Evolutionary conservation across 30 jellyfish, hydroid and myxozoan genomes (phyloP).

Genomic region (Hydractinia echinata): DNA sequence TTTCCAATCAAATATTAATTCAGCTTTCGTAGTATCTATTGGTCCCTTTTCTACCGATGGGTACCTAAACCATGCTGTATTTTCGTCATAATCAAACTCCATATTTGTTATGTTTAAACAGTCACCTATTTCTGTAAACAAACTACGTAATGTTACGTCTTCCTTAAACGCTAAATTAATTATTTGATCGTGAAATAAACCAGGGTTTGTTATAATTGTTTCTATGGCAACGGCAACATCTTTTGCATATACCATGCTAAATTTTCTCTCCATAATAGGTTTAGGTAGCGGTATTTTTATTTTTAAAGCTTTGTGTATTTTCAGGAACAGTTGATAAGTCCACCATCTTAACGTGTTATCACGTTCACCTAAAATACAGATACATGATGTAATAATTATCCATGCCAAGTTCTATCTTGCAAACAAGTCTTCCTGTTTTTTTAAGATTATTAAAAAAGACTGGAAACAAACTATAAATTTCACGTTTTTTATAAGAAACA

Average conservation of each 20-base stretch:
- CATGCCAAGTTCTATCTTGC: too few species aligned
- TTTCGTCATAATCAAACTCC: conserved; percentile 40
- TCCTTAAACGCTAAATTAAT: conserved; percentile 77
- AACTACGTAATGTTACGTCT: conserved; percentile 39
- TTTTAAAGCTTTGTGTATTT: conserved; percentile 59
- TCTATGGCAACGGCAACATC: conserved; percentile 70
- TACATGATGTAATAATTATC: too few species aligned
- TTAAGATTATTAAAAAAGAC: too few species aligned
- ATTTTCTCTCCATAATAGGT: conserved; percentile 44
- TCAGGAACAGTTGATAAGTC: conserved; percentile 76
- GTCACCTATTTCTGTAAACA: conserved; percentile 32
- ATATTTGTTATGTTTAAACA: conserved; percentile 33
- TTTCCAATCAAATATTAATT: conserved; percentile 42
- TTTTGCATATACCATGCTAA: conserved; percentile 77
- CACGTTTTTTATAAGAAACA: too few species aligned
- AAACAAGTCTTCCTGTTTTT: too few species aligned
- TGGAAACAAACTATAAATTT: too few species aligned
- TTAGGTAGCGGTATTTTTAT: conserved; percentile 70
- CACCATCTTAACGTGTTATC: conserved; percentile 86
- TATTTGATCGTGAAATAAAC: conserved; percentile 40
- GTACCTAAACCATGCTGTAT: conserved; percentile 77
- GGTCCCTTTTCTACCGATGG: conserved; percentile 82
- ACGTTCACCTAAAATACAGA: conserved; percentile 40
- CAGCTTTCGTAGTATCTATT: conserved; percentile 52
- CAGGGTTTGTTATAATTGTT: conserved; percentile 23